Percentiles rank a stretch among this genome's conserved stretches.
Evolutionary conservation across 2,113 vertebrate genomes (phyloP).

Genomic region (Hirundichthys speculiger): DNA sequence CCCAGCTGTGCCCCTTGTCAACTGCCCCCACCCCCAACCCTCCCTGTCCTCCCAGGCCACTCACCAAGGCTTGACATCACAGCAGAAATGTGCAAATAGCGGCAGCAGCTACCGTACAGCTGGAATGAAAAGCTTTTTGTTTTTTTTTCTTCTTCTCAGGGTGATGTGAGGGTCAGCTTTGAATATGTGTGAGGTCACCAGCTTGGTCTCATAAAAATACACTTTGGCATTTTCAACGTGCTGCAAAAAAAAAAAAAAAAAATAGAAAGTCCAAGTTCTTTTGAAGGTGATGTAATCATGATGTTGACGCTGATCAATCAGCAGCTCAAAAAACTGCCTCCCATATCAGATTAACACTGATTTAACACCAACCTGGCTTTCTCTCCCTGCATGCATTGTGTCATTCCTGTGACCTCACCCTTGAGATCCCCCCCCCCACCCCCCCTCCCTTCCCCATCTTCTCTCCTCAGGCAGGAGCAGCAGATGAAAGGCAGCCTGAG

Average conservation of each 20-base stretch:
- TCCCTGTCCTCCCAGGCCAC: no score
- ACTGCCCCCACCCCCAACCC: background rate
- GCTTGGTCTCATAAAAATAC: slow-evolving; percentile 6
- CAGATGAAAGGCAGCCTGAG: slow-evolving; percentile 62
- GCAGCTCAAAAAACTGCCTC: slow-evolving; percentile 20
- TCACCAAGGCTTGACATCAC: slow-evolving; percentile 27
- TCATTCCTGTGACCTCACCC: slow-evolving; percentile 35
- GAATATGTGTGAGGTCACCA: slow-evolving; percentile 13
- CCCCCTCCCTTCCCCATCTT: slow-evolving; percentile 1
- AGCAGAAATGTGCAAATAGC: slow-evolving; percentile 26
- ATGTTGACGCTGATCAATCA: slow-evolving; percentile 20
- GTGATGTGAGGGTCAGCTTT: slow-evolving; percentile 37
- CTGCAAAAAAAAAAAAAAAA: background rate
- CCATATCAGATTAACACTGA: slow-evolving; percentile 19
- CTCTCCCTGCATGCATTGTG: slow-evolving; percentile 29
- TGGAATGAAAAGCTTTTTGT: slow-evolving; percentile 34
- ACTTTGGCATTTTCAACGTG: slow-evolving; percentile 20
- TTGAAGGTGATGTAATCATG: slow-evolving; percentile 16
- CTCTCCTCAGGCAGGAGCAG: slow-evolving; percentile 37
- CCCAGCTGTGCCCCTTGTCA: slow-evolving; percentile 62
- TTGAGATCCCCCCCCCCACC: background rate
- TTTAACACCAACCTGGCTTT: slow-evolving; percentile 14
- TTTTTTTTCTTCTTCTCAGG: slow-evolving; percentile 25
- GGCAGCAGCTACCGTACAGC: slow-evolving; percentile 50
- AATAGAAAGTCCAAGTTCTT: slow-evolving; percentile 1